Conservation (phyloP, 2,113 vertebrate genomes). For the Panurus biarmicus region DNA sequence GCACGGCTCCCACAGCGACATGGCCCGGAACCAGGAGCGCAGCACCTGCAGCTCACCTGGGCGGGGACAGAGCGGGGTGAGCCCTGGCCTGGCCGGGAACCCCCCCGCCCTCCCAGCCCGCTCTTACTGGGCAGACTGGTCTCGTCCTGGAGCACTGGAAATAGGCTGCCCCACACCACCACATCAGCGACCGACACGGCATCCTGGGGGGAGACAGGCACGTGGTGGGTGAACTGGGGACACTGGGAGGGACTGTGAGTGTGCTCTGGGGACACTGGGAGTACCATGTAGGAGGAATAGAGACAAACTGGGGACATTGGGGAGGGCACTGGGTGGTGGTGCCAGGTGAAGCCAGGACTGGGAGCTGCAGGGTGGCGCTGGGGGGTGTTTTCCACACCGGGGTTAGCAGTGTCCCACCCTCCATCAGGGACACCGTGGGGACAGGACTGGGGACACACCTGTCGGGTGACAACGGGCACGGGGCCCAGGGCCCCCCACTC, state of each 20-base stretch:
- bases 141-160: neutral
- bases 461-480: too few relatives aligned
- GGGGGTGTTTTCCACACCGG: rapidly evolving
- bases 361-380: neutral
- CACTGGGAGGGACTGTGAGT: neutral
- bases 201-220: too few relatives aligned
- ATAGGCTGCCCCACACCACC: neutral
- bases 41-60: neutral
- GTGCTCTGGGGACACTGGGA: too few relatives aligned
- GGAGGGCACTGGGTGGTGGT: neutral
- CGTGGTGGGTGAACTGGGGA: too few relatives aligned
- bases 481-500: too few relatives aligned
- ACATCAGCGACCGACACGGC: neutral
- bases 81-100: neutral
- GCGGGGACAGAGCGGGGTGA: neutral
- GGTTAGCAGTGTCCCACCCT: neutral
- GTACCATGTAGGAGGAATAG: neutral
- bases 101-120: neutral
- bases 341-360: neutral
- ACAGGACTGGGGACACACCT: neutral
- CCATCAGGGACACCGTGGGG: neutral
- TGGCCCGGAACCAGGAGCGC: neutral
- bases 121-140: neutral
- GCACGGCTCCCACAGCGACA: neutral
- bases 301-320: neutral